Evolutionary conservation across 2,888 invertebrate species (phyloP).

Genomic region (Seira ritae): DNA sequence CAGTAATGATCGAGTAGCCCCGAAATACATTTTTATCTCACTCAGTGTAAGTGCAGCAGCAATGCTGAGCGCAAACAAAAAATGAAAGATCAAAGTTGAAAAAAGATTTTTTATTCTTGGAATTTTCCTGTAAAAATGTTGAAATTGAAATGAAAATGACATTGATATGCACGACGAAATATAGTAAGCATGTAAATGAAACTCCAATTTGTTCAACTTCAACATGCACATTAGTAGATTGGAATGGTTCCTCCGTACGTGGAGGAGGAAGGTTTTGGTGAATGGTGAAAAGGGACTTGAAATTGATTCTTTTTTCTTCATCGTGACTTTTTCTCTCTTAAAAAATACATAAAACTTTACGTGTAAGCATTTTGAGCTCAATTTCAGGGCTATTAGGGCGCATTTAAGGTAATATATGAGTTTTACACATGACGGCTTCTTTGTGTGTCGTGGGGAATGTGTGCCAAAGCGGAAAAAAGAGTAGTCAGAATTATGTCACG

Average conservation of each 20-base stretch:
- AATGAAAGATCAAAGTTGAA: too few species aligned
- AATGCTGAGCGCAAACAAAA: too few species aligned
- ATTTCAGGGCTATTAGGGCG: conserved; percentile 26
- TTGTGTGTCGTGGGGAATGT: background rate
- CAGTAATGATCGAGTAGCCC: too few species aligned
- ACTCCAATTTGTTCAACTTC: background rate
- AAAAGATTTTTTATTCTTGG: too few species aligned
- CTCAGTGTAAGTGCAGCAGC: too few species aligned
- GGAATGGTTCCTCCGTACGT: background rate
- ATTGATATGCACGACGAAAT: background rate
- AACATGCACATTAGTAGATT: background rate
- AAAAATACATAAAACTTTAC: background rate
- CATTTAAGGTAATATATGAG: conserved; percentile 46
- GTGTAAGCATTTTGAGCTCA: conserved; percentile 15
- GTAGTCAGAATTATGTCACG: conserved; percentile 51
- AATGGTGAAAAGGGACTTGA: background rate
- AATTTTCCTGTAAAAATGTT: too few species aligned
- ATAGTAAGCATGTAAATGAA: too few species aligned
- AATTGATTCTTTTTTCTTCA: conserved; percentile 12
- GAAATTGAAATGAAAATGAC: too few species aligned
- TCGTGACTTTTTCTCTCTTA: background rate
- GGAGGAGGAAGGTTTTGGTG: background rate
- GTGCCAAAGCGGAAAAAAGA: conserved; percentile 19
- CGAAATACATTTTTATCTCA: too few species aligned
- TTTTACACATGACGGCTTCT: conserved; percentile 18